These are phyloP conservation scores for Cosmorhoe ocellata DNA, from an alignment of 2,888 invertebrate species.

Conservation along the genomic window DNA sequence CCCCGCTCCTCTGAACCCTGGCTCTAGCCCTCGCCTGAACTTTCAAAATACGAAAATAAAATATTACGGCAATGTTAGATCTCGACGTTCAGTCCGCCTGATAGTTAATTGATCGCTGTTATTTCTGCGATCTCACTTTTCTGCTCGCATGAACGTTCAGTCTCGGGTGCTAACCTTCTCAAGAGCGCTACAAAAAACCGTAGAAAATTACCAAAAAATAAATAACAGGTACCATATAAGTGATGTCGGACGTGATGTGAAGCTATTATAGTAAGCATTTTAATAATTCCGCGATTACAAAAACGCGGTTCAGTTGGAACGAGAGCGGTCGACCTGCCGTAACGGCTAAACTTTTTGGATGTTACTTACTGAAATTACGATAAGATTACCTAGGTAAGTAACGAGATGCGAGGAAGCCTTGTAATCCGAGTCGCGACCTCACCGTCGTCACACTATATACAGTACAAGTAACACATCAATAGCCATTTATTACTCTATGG, in stretches of 20 bases:
- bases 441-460: constrained; percentile 45
- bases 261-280: constrained; percentile 25
- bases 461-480: constrained; percentile 66
- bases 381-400: constrained; percentile 36
- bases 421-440: constrained; percentile 45
- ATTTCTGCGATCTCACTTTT: too few species aligned
- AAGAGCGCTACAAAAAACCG: not conserved
- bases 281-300: not conserved
- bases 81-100: too few species aligned
- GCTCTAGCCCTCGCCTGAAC: not conserved
- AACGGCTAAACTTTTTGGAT: constrained; percentile 42
- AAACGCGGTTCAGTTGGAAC: constrained; percentile 59
- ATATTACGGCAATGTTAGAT: too few species aligned
- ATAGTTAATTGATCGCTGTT: too few species aligned
- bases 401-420: constrained; percentile 55
- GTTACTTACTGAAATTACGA: constrained; percentile 24
- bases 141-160: not conserved
- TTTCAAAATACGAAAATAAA: too few species aligned
- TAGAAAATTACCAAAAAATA: constrained; percentile 29
- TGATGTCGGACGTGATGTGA: constrained; percentile 53
- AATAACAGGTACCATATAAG: constrained; percentile 27
- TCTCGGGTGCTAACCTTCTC: not conserved
- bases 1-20: constrained; percentile 4
- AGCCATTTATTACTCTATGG: constrained; percentile 58
- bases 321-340: constrained; percentile 58